Evolutionary conservation across 2,113 vertebrate species (phyloP), one percentile per base, ranked within the genome.

Genomic region (Ammospiza nelsoni): DNA sequence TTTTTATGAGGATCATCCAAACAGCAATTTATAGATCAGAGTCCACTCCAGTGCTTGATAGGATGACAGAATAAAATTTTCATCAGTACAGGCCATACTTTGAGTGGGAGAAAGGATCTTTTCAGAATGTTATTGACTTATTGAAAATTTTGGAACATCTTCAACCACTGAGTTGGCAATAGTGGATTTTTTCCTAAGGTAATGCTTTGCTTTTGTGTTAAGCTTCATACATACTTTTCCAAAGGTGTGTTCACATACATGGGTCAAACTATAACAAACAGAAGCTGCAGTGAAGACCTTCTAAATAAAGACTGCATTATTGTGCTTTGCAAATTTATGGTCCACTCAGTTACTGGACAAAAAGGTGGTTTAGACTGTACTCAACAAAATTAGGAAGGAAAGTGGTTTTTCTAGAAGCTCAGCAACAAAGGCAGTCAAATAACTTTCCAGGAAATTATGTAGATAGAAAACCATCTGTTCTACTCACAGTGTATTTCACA

Each of bases 381-480:
- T 28, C 7, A 69, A 73, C 1, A 4, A 55, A 76, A 54, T 46
- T 33, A 62, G 8, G 33, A 73, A 66, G 28, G 24, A 62, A 76
- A 66, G 46, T 80, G 51, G 6, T 76, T 90, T 92, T 59, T 83
- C 29, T 63, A 88, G 75, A 88, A 90, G 59, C 59, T 84, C 63
- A 84, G 55, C 67, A 76, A 73, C 43, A 62, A 72, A 88, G 62
- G 37, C 46, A 93, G 43, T 55, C 27, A 63, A 90, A 67, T 90
- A 28, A 43, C 75, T 93, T 93, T 77, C 62, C 68, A 77, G 94
- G 76, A 93, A 73, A 55, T 73, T 4, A 63, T 79, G 41, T n/a
- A 41, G 75, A 15, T 63, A 35, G 75, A 84, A 92, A 88, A 29
- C 88, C 90, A 89, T 94, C 82, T 94, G 94, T 86, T 84, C 68